Conservation (phyloP, 2,113 vertebrate species). For the Ifrita kowaldi region DNA sequence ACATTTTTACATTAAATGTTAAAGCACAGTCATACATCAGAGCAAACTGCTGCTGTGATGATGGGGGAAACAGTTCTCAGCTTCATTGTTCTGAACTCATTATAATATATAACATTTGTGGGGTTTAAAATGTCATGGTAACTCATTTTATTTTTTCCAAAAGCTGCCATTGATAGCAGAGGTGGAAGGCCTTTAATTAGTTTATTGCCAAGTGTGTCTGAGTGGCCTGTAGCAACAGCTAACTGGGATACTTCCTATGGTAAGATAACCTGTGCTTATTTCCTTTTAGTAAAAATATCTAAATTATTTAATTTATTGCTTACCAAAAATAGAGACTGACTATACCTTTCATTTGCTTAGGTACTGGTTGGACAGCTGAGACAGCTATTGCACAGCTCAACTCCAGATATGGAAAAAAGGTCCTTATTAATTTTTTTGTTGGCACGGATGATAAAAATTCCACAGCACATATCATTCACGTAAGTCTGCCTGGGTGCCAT, state of each 20-base stretch:
- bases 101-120: not conserved
- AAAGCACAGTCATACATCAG: not conserved
- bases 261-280: conserved; percentile 45
- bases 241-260: conserved; percentile 82
- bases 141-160: conserved; percentile 19
- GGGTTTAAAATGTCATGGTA: not conserved
- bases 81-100: not conserved
- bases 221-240: conserved; percentile 87
- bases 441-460: conserved; percentile 91
- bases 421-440: conserved; percentile 89
- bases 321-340: not conserved
- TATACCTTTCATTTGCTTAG: conserved; percentile 64
- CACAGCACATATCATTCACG: conserved; percentile 87
- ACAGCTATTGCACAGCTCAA: conserved; percentile 83
- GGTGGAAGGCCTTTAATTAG: conserved; percentile 81
- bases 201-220: conserved; percentile 79
- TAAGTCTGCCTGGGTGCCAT: conserved; percentile 72
- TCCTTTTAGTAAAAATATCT: not conserved
- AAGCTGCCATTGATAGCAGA: conserved; percentile 85
- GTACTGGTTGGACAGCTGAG: conserved; percentile 82
- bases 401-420: conserved; percentile 85
- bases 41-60: not conserved
- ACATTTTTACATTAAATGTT: not conserved
- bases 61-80: not conserved
- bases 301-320: not conserved